Conservation (phyloP, 2,113 vertebrate species). For the Eulacestoma nigropectus region DNA sequence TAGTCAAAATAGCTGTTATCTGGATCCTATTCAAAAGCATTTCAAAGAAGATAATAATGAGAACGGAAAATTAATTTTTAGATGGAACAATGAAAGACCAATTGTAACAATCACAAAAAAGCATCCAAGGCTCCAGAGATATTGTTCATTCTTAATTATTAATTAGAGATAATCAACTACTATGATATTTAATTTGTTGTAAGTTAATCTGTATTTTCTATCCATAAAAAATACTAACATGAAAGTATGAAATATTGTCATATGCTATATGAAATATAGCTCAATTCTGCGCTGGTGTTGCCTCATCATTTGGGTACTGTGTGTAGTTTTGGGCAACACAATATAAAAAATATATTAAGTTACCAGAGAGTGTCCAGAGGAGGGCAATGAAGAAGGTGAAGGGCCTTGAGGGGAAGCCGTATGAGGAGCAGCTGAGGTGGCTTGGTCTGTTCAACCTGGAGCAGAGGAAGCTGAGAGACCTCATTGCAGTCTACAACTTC, state of each 20-base stretch:
- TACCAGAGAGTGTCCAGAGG: neutral
- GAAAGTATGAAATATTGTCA: neutral
- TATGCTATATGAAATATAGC: neutral
- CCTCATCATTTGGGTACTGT: neutral
- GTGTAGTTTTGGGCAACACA: neutral
- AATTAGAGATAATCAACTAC: neutral
- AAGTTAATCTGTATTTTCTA: neutral
- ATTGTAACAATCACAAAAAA: neutral
- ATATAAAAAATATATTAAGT: neutral
- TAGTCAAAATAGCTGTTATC: slow-evolving; percentile 1
- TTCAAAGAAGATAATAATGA: neutral
- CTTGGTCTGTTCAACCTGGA: neutral
- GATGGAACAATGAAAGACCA: slow-evolving; percentile 20
- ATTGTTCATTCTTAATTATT: neutral
- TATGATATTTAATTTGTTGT: neutral
- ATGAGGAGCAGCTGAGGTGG: rapidly evolving
- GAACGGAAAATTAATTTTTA: slow-evolving; percentile 33
- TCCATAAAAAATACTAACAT: neutral
- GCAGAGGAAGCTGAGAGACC: neutral
- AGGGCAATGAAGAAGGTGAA: neutral
- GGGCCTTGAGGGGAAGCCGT: rapidly evolving
- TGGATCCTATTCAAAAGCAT: neutral
- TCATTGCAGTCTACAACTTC: neutral
- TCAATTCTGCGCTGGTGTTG: neutral
- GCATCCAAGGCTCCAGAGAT: neutral